Conservation (phyloP, 2,797 vertebrate species). For the Tamandua tetradactyla region DNA sequence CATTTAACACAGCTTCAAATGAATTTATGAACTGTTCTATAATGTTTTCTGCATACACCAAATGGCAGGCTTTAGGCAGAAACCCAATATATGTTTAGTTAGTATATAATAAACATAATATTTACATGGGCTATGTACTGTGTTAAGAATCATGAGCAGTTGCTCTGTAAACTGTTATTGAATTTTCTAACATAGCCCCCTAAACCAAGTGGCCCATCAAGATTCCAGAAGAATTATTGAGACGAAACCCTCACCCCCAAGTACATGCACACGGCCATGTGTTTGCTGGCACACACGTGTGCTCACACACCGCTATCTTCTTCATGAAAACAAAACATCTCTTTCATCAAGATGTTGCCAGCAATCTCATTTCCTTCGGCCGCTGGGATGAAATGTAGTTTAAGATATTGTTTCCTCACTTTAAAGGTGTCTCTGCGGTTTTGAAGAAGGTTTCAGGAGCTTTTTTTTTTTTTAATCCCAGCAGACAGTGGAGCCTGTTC, state of each 20-base stretch:
- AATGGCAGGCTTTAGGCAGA: slow-evolving; percentile 89
- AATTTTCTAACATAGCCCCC: slow-evolving; percentile 82
- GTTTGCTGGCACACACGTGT: not conserved
- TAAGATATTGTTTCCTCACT: slow-evolving; percentile 84
- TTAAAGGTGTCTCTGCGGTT: slow-evolving; percentile 79
- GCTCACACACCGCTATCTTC: slow-evolving; percentile 13
- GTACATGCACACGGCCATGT: not conserved
- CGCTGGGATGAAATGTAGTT: slow-evolving; percentile 76
- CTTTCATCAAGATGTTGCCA: slow-evolving; percentile 83
- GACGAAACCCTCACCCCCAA: slow-evolving; percentile 58
- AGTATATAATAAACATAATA: slow-evolving; percentile 89
- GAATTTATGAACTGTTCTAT: slow-evolving; percentile 90
- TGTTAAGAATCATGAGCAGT: slow-evolving; percentile 85
- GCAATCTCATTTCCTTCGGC: slow-evolving; percentile 82
- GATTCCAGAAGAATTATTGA: slow-evolving; percentile 62
- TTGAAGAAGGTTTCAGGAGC: slow-evolving; percentile 78
- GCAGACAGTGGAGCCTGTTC: slow-evolving; percentile 83
- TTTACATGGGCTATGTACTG: slow-evolving; percentile 87
- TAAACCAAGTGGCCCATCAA: slow-evolving; percentile 76
- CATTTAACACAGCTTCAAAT: slow-evolving; percentile 87
- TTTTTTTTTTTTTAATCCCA: slow-evolving; percentile 54
- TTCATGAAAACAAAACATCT: slow-evolving; percentile 81
- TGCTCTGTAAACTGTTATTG: slow-evolving; percentile 85
- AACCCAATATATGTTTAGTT: slow-evolving; percentile 89
- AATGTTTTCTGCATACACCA: slow-evolving; percentile 88